These are phyloP conservation scores for Aspidoscelis tigris DNA, from an alignment of 2,113 vertebrate genomes.

Conservation along the genomic window DNA sequence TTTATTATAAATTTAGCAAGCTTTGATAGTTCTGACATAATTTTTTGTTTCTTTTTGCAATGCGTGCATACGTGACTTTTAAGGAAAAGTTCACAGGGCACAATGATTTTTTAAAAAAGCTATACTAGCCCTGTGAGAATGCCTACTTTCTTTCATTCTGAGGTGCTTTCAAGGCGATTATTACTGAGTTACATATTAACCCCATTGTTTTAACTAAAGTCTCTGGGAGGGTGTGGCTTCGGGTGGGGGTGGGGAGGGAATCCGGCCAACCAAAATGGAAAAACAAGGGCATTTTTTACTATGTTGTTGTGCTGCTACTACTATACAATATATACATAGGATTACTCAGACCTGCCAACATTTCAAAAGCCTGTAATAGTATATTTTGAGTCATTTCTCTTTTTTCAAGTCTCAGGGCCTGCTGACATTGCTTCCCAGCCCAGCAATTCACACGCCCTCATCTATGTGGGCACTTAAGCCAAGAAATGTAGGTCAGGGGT, in stretches of 20 bases:
- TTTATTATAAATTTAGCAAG: conserved; percentile 43
- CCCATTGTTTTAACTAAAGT: not conserved
- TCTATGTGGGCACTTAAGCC: conserved; percentile 10
- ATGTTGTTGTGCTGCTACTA: not conserved
- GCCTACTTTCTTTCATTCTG: not conserved
- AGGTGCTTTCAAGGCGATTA: not conserved
- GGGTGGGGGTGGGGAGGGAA: not conserved
- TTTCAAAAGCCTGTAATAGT: conserved; percentile 8
- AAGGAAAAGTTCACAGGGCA: not conserved
- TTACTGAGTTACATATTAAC: not conserved
- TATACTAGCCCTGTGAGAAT: not conserved
- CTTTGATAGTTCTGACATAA: conserved; percentile 24
- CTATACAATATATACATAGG: not conserved
- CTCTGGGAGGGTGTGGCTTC: not conserved
- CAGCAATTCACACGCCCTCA: conserved; percentile 17
- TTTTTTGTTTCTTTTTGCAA: no score
- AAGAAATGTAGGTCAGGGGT: not conserved
- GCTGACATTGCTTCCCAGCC: not conserved
- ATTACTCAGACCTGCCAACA: conserved; percentile 21
- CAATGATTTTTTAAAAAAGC: not conserved
- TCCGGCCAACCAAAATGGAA: no score
- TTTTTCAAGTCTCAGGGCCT: not conserved
- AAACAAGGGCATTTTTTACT: conserved; percentile 7
- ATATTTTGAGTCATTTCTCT: not conserved
- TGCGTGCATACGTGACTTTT: no score